These are phyloP conservation scores for Nannospalax galili DNA, from an alignment of 2,113 vertebrate species.

Conservation along the genomic window DNA sequence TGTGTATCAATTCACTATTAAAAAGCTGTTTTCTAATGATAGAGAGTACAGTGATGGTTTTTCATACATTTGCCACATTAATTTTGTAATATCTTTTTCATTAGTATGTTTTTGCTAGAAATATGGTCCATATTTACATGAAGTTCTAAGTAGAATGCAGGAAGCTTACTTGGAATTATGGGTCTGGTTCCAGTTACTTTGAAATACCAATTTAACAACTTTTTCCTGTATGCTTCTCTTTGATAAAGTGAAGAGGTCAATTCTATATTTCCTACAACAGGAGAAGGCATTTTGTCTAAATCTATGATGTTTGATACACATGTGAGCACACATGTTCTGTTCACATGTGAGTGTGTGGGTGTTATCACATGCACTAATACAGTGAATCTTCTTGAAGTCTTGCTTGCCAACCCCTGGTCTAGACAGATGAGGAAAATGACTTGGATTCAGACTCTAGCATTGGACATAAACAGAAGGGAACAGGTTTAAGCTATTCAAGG, in stretches of 20 bases:
- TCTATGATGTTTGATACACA: background rate
- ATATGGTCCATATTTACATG: background rate
- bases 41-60: background rate
- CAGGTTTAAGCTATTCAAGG: constrained; percentile 51
- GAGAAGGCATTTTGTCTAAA: background rate
- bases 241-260: background rate
- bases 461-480: background rate
- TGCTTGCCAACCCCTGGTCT: background rate
- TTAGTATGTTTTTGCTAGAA: background rate
- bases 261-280: background rate
- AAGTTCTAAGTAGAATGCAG: background rate
- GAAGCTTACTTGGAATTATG: background rate
- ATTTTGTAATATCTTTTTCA: background rate
- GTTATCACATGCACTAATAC: background rate
- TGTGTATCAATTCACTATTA: background rate
- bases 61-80: background rate
- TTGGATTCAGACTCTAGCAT: background rate
- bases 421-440: background rate
- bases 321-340: background rate
- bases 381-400: background rate
- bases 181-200: background rate
- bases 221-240: background rate
- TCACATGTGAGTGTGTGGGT: background rate
- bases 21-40: background rate
- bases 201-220: background rate